Conservation (phyloP, 2,888 invertebrate genomes). For the Drosophila mayaguana region DNA sequence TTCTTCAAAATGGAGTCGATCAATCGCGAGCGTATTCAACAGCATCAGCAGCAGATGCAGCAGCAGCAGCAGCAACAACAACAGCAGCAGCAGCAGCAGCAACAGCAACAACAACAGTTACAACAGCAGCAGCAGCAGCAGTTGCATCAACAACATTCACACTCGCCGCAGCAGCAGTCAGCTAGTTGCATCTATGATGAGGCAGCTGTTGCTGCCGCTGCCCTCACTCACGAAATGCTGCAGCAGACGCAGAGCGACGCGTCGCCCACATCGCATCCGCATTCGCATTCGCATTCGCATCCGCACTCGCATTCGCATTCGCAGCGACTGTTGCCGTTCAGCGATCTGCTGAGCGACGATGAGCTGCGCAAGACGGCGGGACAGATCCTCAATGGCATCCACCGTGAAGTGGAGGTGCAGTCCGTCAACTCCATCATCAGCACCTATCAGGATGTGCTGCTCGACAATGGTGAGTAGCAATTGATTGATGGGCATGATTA, state of each 20-base stretch:
- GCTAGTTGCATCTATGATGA: slow-evolving; percentile 81
- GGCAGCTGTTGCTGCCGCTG: slow-evolving; percentile 83
- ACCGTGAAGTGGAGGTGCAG: slow-evolving; percentile 87
- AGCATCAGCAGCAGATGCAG: slow-evolving; percentile 77
- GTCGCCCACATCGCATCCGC: slow-evolving; percentile 29
- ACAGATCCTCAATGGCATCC: slow-evolving; percentile 87
- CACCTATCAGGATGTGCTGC: slow-evolving; percentile 84
- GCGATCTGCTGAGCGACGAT: slow-evolving; percentile 82
- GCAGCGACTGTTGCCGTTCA: slow-evolving; percentile 71
- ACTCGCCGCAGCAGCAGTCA: slow-evolving; percentile 47
- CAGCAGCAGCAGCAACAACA: slow-evolving; percentile 52
- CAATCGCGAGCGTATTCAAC: slow-evolving; percentile 82
- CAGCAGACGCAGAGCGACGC: slow-evolving; percentile 56
- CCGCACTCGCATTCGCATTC: slow-evolving; percentile 30
- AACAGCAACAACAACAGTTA: slow-evolving; percentile 18
- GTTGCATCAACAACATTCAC: slow-evolving; percentile 31
- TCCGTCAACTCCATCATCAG: slow-evolving; percentile 85
- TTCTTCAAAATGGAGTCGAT: slow-evolving; percentile 86
- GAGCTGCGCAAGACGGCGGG: slow-evolving; percentile 87
- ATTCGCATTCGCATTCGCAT: not conserved
- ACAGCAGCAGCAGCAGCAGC: slow-evolving; percentile 10
- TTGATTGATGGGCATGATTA: not conserved
- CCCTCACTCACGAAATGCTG: slow-evolving; percentile 82
- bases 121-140: slow-evolving; percentile 22
- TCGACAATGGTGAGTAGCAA: slow-evolving; percentile 82